Percentiles rank a stretch among this genome's conserved stretches.
Conservation (phyloP, 2,797 vertebrate species). For the Enteromius fasciolatus region DNA sequence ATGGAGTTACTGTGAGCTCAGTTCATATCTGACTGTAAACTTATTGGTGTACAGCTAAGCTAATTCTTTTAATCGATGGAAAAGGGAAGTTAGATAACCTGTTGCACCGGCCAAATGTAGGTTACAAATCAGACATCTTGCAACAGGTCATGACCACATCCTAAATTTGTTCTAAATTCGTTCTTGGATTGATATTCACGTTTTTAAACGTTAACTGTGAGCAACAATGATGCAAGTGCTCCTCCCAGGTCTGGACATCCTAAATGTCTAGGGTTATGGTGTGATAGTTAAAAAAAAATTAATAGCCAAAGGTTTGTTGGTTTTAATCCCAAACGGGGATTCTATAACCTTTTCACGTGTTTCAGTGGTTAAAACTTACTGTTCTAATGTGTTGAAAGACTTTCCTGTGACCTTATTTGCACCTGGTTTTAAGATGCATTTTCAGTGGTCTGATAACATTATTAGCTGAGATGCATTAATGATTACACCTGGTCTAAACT, state of each 20-base stretch:
- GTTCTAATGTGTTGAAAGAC: conserved; percentile 4
- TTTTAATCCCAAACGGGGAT: background rate
- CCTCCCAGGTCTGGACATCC: background rate
- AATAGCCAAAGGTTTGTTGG: background rate
- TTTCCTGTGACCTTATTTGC: background rate
- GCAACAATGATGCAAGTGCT: background rate
- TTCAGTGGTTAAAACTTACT: background rate
- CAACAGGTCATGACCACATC: background rate
- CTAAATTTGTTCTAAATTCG: background rate
- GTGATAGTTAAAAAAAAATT: background rate
- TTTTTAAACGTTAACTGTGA: background rate
- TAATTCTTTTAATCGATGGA: background rate
- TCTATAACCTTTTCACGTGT: background rate
- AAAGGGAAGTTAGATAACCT: background rate
- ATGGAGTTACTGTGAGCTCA: background rate
- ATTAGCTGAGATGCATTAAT: background rate
- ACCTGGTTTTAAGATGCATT: background rate
- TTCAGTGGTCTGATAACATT: background rate
- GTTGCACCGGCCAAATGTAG: background rate
- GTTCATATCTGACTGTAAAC: background rate
- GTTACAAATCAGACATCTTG: conserved; percentile 1
- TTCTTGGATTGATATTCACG: background rate
- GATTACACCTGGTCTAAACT: background rate
- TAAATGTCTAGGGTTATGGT: background rate
- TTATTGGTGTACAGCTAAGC: background rate